These are phyloP conservation scores for Drosophila anceps DNA, from an alignment of 2,888 invertebrate genomes.

Conservation along the genomic window DNA sequence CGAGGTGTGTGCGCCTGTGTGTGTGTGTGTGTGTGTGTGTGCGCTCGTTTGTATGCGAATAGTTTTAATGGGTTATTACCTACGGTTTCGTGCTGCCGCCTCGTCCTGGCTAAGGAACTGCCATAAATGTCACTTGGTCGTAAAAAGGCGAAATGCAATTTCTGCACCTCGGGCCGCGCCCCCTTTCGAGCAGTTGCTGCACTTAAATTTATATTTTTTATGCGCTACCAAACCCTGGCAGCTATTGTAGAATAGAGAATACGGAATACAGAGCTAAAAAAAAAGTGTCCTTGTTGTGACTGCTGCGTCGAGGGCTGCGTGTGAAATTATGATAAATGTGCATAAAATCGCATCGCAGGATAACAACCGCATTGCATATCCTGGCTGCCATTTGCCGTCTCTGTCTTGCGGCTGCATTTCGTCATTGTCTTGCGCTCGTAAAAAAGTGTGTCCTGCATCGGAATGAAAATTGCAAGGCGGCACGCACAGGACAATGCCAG, in stretches of 20 bases:
- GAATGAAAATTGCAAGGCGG: conserved; percentile 61
- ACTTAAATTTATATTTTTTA: conserved; percentile 78
- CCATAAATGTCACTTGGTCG: conserved; percentile 76
- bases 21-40: background rate
- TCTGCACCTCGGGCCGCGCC: conserved; percentile 47
- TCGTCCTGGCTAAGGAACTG: conserved; percentile 46
- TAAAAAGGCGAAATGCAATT: conserved; percentile 80
- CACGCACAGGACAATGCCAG: conserved; percentile 74
- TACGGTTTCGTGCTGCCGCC: conserved; percentile 16
- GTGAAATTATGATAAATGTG: conserved; percentile 81
- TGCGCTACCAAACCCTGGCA: conserved; percentile 55
- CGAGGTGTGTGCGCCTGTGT: conserved; percentile 15
- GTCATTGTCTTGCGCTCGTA: conserved; percentile 71
- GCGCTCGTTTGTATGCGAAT: conserved; percentile 69
- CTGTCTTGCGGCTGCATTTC: conserved; percentile 61
- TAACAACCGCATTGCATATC: conserved; percentile 53
- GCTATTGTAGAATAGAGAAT: background rate
- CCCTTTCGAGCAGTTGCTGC: conserved; percentile 33
- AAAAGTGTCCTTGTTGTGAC: conserved; percentile 59
- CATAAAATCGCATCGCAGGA: conserved; percentile 74
- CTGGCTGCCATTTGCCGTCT: conserved; percentile 27
- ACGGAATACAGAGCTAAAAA: conserved; percentile 23
- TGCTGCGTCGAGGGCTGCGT: conserved; percentile 68
- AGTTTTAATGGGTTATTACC: conserved; percentile 81
- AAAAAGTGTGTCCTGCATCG: conserved; percentile 65